These are phyloP conservation scores for Drosophila azteca DNA, from an alignment of 1,140 invertebrate species.

Conservation along the genomic window DNA sequence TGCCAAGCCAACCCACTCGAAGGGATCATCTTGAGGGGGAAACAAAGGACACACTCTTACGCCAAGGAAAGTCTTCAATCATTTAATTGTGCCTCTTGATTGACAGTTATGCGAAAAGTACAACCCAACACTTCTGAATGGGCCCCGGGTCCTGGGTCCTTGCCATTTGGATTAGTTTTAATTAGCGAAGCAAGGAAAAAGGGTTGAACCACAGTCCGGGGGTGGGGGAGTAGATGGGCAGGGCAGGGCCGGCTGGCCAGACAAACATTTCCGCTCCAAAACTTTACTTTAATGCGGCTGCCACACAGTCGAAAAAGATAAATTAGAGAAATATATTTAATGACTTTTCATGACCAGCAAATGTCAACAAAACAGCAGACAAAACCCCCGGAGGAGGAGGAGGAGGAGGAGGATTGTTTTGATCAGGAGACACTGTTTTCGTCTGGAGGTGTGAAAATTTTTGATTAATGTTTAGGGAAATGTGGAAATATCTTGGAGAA, in stretches of 20 bases:
- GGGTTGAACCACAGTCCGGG: conserved; percentile 38
- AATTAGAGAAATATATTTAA: conserved; percentile 82
- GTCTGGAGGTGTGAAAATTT: conserved; percentile 72
- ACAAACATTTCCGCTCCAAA: conserved; percentile 53
- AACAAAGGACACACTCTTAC: conserved; percentile 17
- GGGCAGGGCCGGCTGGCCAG: conserved; percentile 21
- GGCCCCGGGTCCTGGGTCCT: conserved; percentile 18
- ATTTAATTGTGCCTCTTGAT: conserved; percentile 73
- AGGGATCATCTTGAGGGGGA: conserved; percentile 4
- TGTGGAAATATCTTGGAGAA: conserved; percentile 15
- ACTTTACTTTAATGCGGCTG: conserved; percentile 58
- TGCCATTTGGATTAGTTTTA: conserved; percentile 73
- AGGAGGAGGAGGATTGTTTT: conserved; percentile 39
- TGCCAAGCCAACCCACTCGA: neutral
- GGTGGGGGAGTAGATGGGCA: neutral
- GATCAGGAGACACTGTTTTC: conserved; percentile 35
- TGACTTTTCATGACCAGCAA: conserved; percentile 82
- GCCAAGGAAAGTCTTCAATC: conserved; percentile 73
- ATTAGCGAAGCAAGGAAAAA: conserved; percentile 57
- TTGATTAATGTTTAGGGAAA: conserved; percentile 68
- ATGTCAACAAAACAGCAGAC: conserved; percentile 72
- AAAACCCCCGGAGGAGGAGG: conserved; percentile 33
- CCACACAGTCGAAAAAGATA: conserved; percentile 71
- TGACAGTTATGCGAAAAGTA: conserved; percentile 82
- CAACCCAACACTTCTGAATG: conserved; percentile 45